phyloP scores from a whole-genome alignment of 2,797 vertebrate genomes.

The Acanthurus lineatus region DNA sequence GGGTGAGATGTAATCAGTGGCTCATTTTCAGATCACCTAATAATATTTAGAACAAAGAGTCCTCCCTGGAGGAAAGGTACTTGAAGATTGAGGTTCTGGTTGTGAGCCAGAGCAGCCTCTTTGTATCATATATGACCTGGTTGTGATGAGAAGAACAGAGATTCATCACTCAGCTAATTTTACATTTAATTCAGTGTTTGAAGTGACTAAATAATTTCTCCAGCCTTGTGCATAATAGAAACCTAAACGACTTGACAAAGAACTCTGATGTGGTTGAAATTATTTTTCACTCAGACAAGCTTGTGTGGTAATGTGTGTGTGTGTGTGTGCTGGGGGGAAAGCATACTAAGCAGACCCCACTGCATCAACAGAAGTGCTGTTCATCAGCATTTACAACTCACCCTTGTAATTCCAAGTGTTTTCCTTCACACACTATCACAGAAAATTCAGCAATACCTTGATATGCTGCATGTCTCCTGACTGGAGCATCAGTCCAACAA shows the following conservation, averaged over 20 bases:
- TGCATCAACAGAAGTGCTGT: constrained; percentile 82
- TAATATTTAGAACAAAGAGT: constrained; percentile 69
- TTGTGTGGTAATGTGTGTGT: constrained; percentile 7
- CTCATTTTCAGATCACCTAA: constrained; percentile 74
- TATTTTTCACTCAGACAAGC: constrained; percentile 47
- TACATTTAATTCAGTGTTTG: constrained; percentile 42
- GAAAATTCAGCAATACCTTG: constrained; percentile 48
- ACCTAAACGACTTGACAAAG: constrained; percentile 52
- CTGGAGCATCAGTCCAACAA: neutral
- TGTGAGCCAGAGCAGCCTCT: constrained; percentile 31
- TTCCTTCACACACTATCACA: constrained; percentile 57
- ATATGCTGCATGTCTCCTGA: constrained; percentile 31
- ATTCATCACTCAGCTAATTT: constrained; percentile 56
- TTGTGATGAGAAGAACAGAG: constrained; percentile 28
- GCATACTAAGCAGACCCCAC: constrained; percentile 78
- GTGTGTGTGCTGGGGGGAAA: constrained; percentile 29
- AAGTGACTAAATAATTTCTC: constrained; percentile 42
- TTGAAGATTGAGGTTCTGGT: constrained; percentile 27
- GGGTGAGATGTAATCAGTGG: constrained; percentile 69
- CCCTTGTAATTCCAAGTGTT: constrained; percentile 69
- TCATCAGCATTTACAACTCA: constrained; percentile 77
- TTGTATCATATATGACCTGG: constrained; percentile 34
- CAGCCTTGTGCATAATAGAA: constrained; percentile 47
- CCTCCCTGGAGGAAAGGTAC: constrained; percentile 22
- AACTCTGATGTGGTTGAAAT: constrained; percentile 55